phyloP scores from a whole-genome alignment of 2,888 invertebrate species.

The Gortyna flavago region DNA sequence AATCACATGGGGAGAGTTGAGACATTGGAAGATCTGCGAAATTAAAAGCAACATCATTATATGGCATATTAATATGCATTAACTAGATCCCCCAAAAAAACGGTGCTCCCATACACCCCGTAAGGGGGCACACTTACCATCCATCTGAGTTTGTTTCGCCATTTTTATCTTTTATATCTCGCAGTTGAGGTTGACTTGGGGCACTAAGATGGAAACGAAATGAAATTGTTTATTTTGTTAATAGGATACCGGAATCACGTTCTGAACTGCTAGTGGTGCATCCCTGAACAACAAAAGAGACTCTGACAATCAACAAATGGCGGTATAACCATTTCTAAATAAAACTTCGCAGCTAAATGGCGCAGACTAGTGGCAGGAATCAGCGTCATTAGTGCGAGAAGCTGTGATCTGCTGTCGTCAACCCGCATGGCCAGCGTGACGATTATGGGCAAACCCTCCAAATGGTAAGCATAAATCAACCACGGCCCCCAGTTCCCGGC shows the following conservation, averaged over 20 bases:
- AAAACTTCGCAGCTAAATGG: neutral
- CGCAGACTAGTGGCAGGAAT: neutral
- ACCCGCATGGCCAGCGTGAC: neutral
- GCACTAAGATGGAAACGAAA: no score
- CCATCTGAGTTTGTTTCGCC: neutral
- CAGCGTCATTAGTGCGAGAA: neutral
- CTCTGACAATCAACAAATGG: neutral
- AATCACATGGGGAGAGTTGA: slow-evolving; percentile 69
- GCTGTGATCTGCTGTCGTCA: neutral
- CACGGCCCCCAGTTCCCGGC: neutral
- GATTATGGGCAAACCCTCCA: neutral
- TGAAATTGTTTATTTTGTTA: no score
- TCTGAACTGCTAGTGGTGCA: neutral
- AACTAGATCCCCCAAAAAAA: neutral
- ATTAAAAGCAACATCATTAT: slow-evolving; percentile 1
- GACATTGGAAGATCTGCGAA: slow-evolving; percentile 72
- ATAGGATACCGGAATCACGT: neutral
- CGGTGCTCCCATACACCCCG: no score
- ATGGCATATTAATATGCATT: neutral
- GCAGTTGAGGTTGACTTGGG: no score
- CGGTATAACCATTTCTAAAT: neutral
- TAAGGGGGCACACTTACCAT: neutral
- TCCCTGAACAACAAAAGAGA: neutral
- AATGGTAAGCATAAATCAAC: neutral
- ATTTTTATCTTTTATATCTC: no score